phyloP scores from a whole-genome alignment of 2,888 invertebrate species.

The Acleris laterana region DNA sequence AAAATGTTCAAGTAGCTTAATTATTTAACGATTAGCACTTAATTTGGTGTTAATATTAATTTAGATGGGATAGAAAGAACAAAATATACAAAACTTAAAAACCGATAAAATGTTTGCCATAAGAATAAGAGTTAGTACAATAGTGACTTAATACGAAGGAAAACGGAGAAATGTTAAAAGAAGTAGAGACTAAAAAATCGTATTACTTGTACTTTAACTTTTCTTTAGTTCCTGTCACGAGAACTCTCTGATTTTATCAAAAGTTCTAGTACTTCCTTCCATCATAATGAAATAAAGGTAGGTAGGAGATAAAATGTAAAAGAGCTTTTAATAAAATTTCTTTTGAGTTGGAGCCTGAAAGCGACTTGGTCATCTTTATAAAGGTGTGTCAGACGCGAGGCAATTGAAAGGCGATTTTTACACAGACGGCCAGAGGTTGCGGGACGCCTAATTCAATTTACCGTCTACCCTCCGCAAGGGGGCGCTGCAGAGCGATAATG shows the following conservation, averaged over 20 bases:
- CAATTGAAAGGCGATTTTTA: slow-evolving; percentile 65
- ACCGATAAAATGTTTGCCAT: too few relatives aligned
- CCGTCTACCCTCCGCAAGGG: slow-evolving; percentile 64
- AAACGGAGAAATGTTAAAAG: too few relatives aligned
- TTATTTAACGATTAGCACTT: neutral
- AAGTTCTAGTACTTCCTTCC: too few relatives aligned
- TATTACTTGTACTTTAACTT: too few relatives aligned
- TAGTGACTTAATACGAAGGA: too few relatives aligned
- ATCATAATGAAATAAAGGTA: too few relatives aligned
- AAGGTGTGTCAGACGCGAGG: slow-evolving; percentile 37
- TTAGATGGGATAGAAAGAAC: too few relatives aligned
- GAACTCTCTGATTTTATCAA: too few relatives aligned
- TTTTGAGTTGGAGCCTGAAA: slow-evolving; percentile 13
- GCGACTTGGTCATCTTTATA: slow-evolving; percentile 16
- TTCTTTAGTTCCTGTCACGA: too few relatives aligned
- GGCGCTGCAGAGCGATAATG: slow-evolving; percentile 69
- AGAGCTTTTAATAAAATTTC: neutral
- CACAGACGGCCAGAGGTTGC: slow-evolving; percentile 65
- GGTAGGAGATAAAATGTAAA: neutral
- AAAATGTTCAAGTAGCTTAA: neutral
- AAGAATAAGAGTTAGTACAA: too few relatives aligned
- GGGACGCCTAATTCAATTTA: slow-evolving; percentile 75
- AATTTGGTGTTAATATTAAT: neutral
- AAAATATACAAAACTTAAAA: too few relatives aligned
- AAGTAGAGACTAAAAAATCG: too few relatives aligned